Percentiles rank a stretch among this genome's conserved stretches.
These are phyloP conservation scores for Goniozus legneri DNA, from an alignment of 1,140 invertebrate species.

Conservation along the genomic window DNA sequence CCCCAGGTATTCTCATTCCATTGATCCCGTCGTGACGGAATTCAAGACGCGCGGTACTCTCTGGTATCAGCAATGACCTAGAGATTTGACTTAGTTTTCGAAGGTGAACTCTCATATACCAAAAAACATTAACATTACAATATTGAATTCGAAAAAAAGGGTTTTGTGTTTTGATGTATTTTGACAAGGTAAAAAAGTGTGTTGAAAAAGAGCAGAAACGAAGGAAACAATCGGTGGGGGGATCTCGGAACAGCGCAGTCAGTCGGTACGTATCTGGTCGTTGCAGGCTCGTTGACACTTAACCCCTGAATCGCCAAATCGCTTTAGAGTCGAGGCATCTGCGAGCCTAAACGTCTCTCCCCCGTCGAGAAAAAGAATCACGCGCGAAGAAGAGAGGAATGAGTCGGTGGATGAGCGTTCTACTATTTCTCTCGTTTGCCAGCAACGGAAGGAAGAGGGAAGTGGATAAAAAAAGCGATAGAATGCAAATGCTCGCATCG, in stretches of 20 bases:
- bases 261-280: conserved; percentile 24
- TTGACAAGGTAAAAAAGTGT: background rate
- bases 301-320: conserved; percentile 38
- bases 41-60: conserved; percentile 30
- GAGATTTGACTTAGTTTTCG: too few relatives aligned
- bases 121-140: too few relatives aligned
- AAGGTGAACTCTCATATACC: too few relatives aligned
- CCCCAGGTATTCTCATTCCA: conserved; percentile 33
- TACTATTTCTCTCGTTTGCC: too few relatives aligned
- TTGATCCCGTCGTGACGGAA: conserved; percentile 36
- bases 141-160: too few relatives aligned
- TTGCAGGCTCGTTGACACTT: conserved; percentile 39
- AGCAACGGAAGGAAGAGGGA: conserved; percentile 24
- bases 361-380: conserved; percentile 28
- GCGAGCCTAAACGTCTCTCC: conserved; percentile 36
- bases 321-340: conserved; percentile 33
- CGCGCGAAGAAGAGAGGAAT: conserved; percentile 14
- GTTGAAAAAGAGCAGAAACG: conserved; percentile 12
- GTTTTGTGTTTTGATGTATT: too few relatives aligned
- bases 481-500: conserved; percentile 49
- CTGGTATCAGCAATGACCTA: conserved; percentile 14
- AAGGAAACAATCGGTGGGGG: background rate
- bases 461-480: conserved; percentile 41
- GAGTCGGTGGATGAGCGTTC: conserved; percentile 21
- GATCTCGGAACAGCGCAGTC: conserved; percentile 12